A percentile compares a stretch with the other conserved stretches of the same genome.
phyloP scores from a whole-genome alignment of 2,113 vertebrate genomes.

The Lampris megalopsis region DNA sequence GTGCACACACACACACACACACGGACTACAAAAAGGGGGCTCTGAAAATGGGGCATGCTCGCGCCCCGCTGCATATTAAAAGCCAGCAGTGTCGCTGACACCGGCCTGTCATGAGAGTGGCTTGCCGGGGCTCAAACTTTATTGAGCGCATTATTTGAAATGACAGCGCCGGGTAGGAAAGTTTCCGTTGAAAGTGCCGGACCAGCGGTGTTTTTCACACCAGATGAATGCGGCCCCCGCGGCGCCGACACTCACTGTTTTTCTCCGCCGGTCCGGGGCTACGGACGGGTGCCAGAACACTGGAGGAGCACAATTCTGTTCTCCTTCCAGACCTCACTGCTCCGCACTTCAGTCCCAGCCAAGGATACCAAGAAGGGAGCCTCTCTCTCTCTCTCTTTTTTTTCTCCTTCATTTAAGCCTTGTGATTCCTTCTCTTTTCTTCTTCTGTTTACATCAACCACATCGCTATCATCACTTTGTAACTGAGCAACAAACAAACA shows the following conservation, averaged over 20 bases:
- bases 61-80: slow-evolving; percentile 35
- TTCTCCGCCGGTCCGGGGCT: slow-evolving; percentile 58
- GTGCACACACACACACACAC: slow-evolving; percentile 21
- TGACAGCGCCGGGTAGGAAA: slow-evolving; percentile 48
- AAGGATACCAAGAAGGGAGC: slow-evolving; percentile 25
- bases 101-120: slow-evolving; percentile 30
- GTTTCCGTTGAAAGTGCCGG: slow-evolving; percentile 49
- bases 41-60: slow-evolving; percentile 43
- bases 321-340: slow-evolving; percentile 44
- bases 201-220: slow-evolving; percentile 55
- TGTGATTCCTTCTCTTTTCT: slow-evolving; percentile 6
- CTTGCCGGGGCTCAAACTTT: slow-evolving; percentile 49
- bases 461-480: slow-evolving; percentile 2
- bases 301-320: slow-evolving; percentile 51
- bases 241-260: slow-evolving; percentile 35
- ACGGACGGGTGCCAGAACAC: slow-evolving; percentile 59
- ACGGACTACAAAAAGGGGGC: slow-evolving; percentile 21
- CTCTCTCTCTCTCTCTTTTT: too few species aligned
- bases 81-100: slow-evolving; percentile 28
- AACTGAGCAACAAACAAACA: background rate
- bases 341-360: slow-evolving; percentile 27
- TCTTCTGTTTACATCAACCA: slow-evolving; percentile 1
- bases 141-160: slow-evolving; percentile 53
- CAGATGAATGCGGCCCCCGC: slow-evolving; percentile 54
- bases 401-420: slow-evolving; percentile 15